Base-by-base conservation (phyloP, 2,888 invertebrate species). In the Archips crataeganus region DNA sequence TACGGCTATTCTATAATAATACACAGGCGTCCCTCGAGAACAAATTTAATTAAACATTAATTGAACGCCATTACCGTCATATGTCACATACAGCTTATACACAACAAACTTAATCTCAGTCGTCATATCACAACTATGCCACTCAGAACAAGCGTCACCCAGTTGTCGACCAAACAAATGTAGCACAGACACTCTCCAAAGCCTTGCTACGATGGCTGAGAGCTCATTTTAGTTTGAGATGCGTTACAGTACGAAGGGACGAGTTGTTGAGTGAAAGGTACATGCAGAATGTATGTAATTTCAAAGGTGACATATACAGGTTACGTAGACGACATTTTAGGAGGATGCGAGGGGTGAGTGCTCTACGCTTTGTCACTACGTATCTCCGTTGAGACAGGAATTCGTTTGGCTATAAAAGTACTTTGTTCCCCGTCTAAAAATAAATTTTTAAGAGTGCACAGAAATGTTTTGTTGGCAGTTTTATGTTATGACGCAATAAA, bases 11-110 rank as follows among this genome's bases (percentile, higher is more conserved):
- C 23, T 4, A 23, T 54, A 9, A 23, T 23, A 23, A 4, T 10
- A 57, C 54, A 23, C 11, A 32, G 9, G n/a, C 45, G 34, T 66
- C 67, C 36, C 23, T 47, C 63, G 42, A 32, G 42, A 42, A 51
- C 8, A 57, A 59, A 69, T 73, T 73, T 73, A 68, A 73, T 73
- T 69, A 73, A 73, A 73, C 59, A 73, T 73, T 73, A 68, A 73
- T 68, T 49, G 32, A 32, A 57, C 73, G 8, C 61, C 66, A 64
- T 69, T 73, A 69, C 23, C 63, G 59, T 59, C 59, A 36, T 39
- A n/a, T 57, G 62, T 39, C 63, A 42, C 68, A 49, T 69, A 59
- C 54, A 68, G 62, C 62, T 61, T 62, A 60, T 54, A 32, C 68
- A 39, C 68, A 51, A 47, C 63, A 63, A 69, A 64, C 73, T 69